Base-by-base conservation (phyloP, 2,888 invertebrate genomes). In the Netelia melanura region DNA sequence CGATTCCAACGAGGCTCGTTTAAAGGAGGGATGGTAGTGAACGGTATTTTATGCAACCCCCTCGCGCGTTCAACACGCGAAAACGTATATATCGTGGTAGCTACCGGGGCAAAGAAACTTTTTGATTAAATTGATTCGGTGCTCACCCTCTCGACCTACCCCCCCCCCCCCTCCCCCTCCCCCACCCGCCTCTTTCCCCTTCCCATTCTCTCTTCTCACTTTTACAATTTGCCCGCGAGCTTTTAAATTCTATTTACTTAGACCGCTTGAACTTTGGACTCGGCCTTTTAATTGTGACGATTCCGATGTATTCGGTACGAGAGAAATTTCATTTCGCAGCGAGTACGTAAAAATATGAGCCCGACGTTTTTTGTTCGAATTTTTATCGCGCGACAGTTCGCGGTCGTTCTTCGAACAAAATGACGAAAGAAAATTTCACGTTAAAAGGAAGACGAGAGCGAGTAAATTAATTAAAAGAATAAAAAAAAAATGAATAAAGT, bases 121-220 rank as follows among this genome's bases (percentile, higher is more conserved):
- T 72, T 79, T 79, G 62, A 83, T 79, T 83, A 68, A 83, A 83
- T 78, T 78, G 72, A 72, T 72, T 78, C 72, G 54, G 62, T 62
- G 43, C 52, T 75, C 54, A 17, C 10, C 17, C 62, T 14, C 38
- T 61, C 58, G 14, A 43, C 21, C 11, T 56, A 14, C 17, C 11
- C n/a, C 3, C 1, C 56, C 38, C 14, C 6, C 52, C 10, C n/a
- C 23, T 1, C 14, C 17, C 14, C n/a, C n/a, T n/a, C n/a, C n/a
- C n/a, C n/a, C n/a, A n/a, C 21, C 21, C 21, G 21, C 21, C 21
- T 21, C 21, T 30, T 6, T 6, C 43, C 38, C 54, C 52, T 48
- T 64, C n/a, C 23, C 21, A 21, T 23, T 61, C 10, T 21, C 9
- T 61, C 6, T 61, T 25, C 10, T 61, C 21, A 23, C 10, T 23